Conservation (phyloP, 1,140 invertebrate species). For the Telenomus remus region DNA sequence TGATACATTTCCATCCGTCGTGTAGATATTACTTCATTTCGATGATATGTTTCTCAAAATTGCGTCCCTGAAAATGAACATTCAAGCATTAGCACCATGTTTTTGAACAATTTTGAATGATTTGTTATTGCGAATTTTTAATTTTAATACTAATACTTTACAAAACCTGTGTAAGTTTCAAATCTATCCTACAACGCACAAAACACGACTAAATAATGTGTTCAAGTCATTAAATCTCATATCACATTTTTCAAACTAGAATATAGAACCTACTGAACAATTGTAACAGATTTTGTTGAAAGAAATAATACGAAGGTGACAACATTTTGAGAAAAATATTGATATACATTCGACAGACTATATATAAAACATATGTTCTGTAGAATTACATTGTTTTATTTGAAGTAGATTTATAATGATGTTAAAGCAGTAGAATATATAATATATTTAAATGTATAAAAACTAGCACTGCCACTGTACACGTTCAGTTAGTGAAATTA, state of each 20-base stretch:
- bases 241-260: too few relatives aligned
- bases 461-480: constrained; percentile 74
- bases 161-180: too few relatives aligned
- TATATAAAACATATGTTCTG: constrained; percentile 39
- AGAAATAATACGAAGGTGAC: neutral
- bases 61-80: neutral
- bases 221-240: too few relatives aligned
- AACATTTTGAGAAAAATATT: constrained; percentile 46
- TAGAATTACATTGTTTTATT: constrained; percentile 55
- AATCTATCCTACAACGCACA: too few relatives aligned
- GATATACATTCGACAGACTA: constrained; percentile 34
- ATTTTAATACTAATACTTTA: too few relatives aligned
- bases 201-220: too few relatives aligned
- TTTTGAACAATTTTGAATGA: too few relatives aligned
- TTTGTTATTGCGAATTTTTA: too few relatives aligned
- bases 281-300: too few relatives aligned
- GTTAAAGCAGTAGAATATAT: constrained; percentile 64
- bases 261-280: too few relatives aligned
- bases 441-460: constrained; percentile 61
- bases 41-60: constrained; percentile 50
- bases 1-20: constrained; percentile 42
- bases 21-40: constrained; percentile 48
- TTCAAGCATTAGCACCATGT: too few relatives aligned
- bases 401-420: constrained; percentile 65
- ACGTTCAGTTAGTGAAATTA: constrained; percentile 75